Base-by-base conservation (phyloP, 2,113 vertebrate species). In the Thymallus thymallus region DNA sequence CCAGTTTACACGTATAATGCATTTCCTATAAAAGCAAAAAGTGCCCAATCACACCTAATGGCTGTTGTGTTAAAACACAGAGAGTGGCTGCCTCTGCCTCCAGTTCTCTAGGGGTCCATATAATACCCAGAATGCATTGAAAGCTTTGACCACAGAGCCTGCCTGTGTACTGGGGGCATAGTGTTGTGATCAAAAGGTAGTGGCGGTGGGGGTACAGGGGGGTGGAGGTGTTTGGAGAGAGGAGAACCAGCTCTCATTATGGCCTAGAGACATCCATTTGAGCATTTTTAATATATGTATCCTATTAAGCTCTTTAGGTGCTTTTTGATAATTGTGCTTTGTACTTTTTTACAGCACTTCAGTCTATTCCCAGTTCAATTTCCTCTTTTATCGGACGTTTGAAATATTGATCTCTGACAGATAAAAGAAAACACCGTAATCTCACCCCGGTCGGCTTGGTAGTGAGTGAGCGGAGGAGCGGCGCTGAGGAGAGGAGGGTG, bases 251-350 rank as follows among this genome's bases (percentile, higher is more conserved):
- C 92, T 92, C 95, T 97, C 95, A 96, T 98, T 96, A 96, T 91
- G 91, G 91, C 89, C 91, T 90, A 82, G 90, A 95, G 93, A 96
- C 95, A 94, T 96, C 97, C 95, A 96, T 96, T 96, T 95, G 94
- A 94, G 94, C 94, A 97, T 97, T 98, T 98, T 97, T 97, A 97
- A 93, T 99, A 96, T 96, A 96, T 96, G 95, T 97, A 94, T 96
- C 95, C 95, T 97, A 98, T 98, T 97, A 98, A 95, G 94, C 93
- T 91, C 95, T 96, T 96, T 97, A 99, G 98, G 97, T 98, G 96
- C 96, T 96, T 98, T 98, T 98, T 99, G 96, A 99, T 98, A 98
- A 99, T 98, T 98, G 96, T 98, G 95, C 97, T 98, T 99, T 98
- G 98, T 98, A 98, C 95, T 97, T 98, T 98, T 30, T 99, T 98